A percentile compares a stretch with the other conserved stretches of the same genome.
These are phyloP conservation scores for Rallus limicola DNA, from an alignment of 2,113 vertebrate genomes.

Conservation along the genomic window DNA sequence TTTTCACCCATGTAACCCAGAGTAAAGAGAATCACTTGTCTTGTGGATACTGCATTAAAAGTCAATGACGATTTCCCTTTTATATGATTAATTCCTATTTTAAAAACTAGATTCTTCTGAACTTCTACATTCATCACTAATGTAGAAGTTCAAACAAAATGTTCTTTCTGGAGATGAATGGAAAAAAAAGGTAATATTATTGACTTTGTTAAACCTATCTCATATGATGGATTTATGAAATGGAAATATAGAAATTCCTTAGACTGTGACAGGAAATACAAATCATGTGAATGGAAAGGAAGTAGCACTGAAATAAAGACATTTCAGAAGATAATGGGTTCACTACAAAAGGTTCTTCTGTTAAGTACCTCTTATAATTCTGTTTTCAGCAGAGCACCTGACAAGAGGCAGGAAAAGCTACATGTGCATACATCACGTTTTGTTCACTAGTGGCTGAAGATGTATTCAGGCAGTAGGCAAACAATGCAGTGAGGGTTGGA, in stretches of 20 bases:
- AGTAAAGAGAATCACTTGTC: background rate
- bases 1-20: background rate
- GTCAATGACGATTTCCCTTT: background rate
- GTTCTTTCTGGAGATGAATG: background rate
- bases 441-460: background rate
- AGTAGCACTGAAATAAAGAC: background rate
- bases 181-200: background rate
- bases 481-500: background rate
- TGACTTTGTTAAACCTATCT: conserved; percentile 7
- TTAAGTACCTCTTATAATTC: background rate
- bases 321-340: background rate
- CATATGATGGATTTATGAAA: conserved; percentile 4
- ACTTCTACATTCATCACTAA: background rate
- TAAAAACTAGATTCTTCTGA: background rate
- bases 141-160: background rate
- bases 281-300: background rate
- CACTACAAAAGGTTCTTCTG: background rate
- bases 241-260: conserved; percentile 2
- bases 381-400: background rate
- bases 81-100: background rate
- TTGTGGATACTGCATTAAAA: background rate
- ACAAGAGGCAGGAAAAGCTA: background rate
- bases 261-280: conserved; percentile 4
- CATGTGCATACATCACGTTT: background rate
- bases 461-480: background rate